These are phyloP conservation scores for Limnephilus lunatus DNA, from an alignment of 2,888 invertebrate species.

Conservation along the genomic window DNA sequence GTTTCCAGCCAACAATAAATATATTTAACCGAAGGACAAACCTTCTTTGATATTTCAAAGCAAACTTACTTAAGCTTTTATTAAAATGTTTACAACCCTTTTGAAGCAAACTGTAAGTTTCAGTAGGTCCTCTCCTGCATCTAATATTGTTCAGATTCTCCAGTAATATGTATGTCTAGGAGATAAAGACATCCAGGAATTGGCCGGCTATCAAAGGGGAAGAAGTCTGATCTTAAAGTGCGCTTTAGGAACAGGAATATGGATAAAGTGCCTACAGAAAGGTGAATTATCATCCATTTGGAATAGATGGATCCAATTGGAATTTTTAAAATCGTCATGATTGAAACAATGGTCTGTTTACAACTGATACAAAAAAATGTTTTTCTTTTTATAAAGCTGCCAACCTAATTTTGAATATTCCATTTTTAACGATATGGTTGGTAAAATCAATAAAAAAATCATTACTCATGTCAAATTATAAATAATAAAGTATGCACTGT, in stretches of 20 bases:
- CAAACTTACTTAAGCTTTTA: not conserved
- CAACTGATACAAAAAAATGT: too few relatives aligned
- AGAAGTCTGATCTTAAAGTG: conserved; percentile 8
- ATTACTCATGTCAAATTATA: not conserved
- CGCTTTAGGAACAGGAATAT: conserved; percentile 10
- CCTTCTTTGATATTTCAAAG: not conserved
- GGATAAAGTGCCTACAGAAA: not conserved
- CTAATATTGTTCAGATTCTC: conserved; percentile 61
- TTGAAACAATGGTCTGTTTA: too few relatives aligned
- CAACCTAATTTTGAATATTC: too few relatives aligned
- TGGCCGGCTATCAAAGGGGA: conserved; percentile 53
- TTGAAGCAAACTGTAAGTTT: not conserved
- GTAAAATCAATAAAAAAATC: not conserved
- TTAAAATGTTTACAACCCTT: not conserved
- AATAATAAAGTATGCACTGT: not conserved
- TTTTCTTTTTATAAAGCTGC: too few relatives aligned
- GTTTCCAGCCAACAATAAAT: too few relatives aligned
- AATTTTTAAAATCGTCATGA: not conserved
- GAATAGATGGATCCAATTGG: too few relatives aligned
- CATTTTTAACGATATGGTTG: too few relatives aligned
- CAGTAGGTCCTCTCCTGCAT: conserved; percentile 6
- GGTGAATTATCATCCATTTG: not conserved
- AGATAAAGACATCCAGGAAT: conserved; percentile 65
- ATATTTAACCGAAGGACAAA: too few relatives aligned
- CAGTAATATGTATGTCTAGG: conserved; percentile 63